Evolutionary conservation across 2,797 vertebrate species (phyloP), one percentile per base, ranked within the genome.

Genomic region (Xiphophorus birchmanni): DNA sequence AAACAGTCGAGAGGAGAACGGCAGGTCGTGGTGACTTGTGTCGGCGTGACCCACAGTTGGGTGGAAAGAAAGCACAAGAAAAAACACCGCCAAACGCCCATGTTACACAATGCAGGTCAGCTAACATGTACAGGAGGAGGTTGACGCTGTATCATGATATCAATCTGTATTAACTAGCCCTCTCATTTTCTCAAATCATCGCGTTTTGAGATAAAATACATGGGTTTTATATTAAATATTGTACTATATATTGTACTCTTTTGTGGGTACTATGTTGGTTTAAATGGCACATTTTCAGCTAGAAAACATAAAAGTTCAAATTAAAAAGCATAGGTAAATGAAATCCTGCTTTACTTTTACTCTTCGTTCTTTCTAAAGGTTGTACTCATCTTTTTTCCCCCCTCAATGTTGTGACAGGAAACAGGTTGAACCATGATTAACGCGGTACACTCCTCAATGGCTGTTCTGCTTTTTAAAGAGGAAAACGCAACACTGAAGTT

Each of bases 21-120:
- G 48, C 44, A 3, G 77, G 91, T 85, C 78, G 63, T 5, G 1
- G 81, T 92, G 94, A 94, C 95, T 93, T 65, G 83, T 88, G 90
- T 93, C 92, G 78, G 45, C 3, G 9, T 89, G 88, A 92, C 90
- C 91, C 48, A 5, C 21, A 2, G 77, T 76, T 17, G 13, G 74
- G 48, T 75, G 60, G 67, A 75, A 73, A 37, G 48, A n/a, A 82
- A 77, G 48, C 10, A 21, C 10, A 17, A 10, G 17, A 6, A 23
- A 9, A 8, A 11, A n/a, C 13, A 3, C 50, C 63, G 78, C 86
- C 83, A 85, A 87, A 75, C 77, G 44, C 26, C 1, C 2, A 42
- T 80, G 82, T 86, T 23, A 75, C 65, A 74, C 90, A 82, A 83
- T 89, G 42, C 74, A 48, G 42, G 8, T 15, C 15, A 45, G 52